Evolutionary conservation across 1,140 invertebrate species (phyloP).

Genomic region (Pogonomyrmex barbatus): DNA sequence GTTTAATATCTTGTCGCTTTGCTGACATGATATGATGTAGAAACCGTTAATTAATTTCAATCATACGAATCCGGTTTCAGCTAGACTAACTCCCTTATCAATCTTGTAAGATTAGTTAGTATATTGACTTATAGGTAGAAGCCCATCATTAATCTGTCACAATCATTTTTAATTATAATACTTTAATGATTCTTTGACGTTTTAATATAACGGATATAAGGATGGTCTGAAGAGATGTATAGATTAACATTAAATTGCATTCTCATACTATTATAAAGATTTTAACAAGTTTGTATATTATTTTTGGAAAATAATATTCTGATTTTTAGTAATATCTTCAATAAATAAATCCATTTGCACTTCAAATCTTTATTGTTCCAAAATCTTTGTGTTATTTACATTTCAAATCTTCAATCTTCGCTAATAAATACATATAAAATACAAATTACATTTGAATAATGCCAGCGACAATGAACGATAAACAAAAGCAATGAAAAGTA

Average conservation of each 20-base stretch:
- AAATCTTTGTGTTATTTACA: not conserved
- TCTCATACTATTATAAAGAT: not conserved
- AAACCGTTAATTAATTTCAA: slow-evolving; percentile 26
- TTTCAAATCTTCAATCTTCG: not conserved
- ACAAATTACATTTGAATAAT: not conserved
- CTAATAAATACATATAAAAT: not conserved
- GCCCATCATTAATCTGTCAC: slow-evolving; percentile 34
- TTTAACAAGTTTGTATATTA: not conserved
- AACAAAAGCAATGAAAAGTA: not conserved
- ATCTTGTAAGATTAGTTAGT: slow-evolving; percentile 23
- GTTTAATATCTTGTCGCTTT: slow-evolving; percentile 33
- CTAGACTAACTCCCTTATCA: slow-evolving; percentile 31
- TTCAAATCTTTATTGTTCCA: too few relatives aligned
- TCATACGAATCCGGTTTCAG: slow-evolving; percentile 37
- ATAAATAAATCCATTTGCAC: too few relatives aligned
- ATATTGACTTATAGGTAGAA: slow-evolving; percentile 16
- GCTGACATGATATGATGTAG: slow-evolving; percentile 15
- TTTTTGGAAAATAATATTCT: not conserved
- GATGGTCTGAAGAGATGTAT: not conserved
- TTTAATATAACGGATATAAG: slow-evolving; percentile 24
- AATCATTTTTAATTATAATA: slow-evolving; percentile 30
- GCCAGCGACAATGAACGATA: not conserved
- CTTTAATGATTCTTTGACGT: slow-evolving; percentile 14
- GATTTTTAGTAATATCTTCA: not conserved
- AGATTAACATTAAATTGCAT: not conserved